phyloP scores from a whole-genome alignment of 2,888 invertebrate genomes.

The Lithosia quadra region DNA sequence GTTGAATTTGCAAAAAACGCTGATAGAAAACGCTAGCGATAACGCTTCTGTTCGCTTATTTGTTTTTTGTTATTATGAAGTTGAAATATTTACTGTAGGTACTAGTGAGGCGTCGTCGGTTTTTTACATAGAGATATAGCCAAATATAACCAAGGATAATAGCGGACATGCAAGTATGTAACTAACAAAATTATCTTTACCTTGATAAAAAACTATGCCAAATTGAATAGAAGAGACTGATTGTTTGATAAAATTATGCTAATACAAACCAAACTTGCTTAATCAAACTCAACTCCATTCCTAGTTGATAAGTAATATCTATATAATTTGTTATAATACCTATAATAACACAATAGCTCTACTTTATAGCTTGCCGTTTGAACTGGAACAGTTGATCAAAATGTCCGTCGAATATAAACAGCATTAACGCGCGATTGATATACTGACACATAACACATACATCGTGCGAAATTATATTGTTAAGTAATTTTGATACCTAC shows the following conservation, averaged over 20 bases:
- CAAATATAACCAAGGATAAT: not conserved
- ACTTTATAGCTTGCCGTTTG: not conserved
- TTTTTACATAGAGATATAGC: no score
- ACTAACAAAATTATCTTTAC: not conserved
- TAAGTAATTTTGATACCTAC: no score
- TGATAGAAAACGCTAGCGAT: no score
- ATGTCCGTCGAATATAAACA: not conserved
- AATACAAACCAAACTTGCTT: not conserved
- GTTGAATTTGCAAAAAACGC: no score
- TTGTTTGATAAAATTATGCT: slow-evolving; percentile 1
- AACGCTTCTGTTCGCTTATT: no score
- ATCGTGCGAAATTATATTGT: no score
- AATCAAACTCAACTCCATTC: slow-evolving; percentile 3
- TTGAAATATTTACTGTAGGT: no score
- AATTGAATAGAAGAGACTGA: slow-evolving; percentile 1
- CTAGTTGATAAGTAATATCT: not conserved
- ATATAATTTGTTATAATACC: not conserved
- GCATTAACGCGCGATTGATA: no score
- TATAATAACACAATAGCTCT: not conserved
- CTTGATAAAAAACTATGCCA: not conserved
- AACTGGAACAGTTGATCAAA: not conserved
- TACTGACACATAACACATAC: no score
- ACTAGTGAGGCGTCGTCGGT: not conserved
- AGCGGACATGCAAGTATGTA: not conserved
- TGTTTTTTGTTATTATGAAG: no score